These are phyloP conservation scores for Odontophorus gujanensis DNA, from an alignment of 2,113 vertebrate species.

Conservation along the genomic window DNA sequence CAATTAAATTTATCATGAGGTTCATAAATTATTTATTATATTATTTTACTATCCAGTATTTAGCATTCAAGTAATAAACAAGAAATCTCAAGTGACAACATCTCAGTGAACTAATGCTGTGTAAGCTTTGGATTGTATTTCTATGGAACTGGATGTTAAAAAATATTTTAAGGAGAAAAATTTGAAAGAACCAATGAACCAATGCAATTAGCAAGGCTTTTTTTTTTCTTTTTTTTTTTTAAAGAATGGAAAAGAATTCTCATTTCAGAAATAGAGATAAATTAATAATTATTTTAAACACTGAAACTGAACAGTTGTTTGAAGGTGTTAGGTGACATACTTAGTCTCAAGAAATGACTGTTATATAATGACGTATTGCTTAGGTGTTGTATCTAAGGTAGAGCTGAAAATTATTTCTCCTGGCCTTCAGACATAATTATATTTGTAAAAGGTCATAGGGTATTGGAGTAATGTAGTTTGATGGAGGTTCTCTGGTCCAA, in stretches of 20 bases:
- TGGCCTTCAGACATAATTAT: background rate
- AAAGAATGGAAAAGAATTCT: background rate
- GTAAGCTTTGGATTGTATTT: too few relatives aligned
- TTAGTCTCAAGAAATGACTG: background rate
- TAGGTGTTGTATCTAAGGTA: background rate
- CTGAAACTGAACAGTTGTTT: background rate
- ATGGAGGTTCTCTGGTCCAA: background rate
- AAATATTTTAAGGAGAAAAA: background rate
- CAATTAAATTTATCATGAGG: background rate
- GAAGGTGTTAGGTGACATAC: background rate
- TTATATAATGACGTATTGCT: background rate
- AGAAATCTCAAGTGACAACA: background rate
- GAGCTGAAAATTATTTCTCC: background rate
- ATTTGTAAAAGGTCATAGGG: background rate
- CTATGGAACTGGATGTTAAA: background rate
- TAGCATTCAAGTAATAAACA: background rate
- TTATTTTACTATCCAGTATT: background rate
- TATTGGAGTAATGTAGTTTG: background rate
- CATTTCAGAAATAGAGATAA: too few relatives aligned
- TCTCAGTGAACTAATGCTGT: background rate
- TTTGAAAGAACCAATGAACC: background rate
- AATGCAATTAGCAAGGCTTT: background rate
- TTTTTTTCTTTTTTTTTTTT: too few relatives aligned
- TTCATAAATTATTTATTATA: background rate
- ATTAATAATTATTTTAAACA: background rate